These are phyloP conservation scores for Florisuga fusca DNA, from an alignment of 2,797 vertebrate genomes.

Conservation along the genomic window DNA sequence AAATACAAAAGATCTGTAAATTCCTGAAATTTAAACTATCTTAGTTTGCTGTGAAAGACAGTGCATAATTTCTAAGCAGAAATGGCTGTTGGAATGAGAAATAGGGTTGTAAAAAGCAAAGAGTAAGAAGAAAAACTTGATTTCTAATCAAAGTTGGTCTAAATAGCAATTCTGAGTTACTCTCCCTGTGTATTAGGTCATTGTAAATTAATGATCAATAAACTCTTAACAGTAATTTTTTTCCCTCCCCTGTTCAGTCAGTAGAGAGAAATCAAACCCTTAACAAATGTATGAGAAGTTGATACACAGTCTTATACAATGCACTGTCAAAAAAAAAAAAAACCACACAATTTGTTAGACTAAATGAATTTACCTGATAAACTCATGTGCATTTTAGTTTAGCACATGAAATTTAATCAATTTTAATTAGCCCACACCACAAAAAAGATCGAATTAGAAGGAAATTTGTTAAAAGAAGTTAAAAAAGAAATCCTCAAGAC, in stretches of 20 bases:
- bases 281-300: background rate
- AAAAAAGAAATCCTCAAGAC: background rate
- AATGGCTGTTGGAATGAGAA: background rate
- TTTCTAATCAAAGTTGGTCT: background rate
- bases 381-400: background rate
- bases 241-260: constrained; percentile 52
- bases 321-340: background rate
- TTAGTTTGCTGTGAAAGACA: background rate
- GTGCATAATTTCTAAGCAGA: background rate
- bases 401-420: too few species aligned
- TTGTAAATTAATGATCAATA: background rate
- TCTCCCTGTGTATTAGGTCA: background rate
- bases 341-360: background rate
- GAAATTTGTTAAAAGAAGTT: background rate
- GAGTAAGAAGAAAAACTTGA: background rate
- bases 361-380: background rate
- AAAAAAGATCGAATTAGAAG: background rate
- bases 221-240: constrained; percentile 47
- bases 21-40: background rate
- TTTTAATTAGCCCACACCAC: background rate
- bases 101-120: background rate
- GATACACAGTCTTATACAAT: background rate
- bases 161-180: background rate
- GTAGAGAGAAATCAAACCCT: constrained; percentile 12
- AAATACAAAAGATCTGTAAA: background rate